Percentiles rank a stretch among this genome's conserved stretches.
Conservation (phyloP, 2,797 vertebrate genomes). For the Semaprochilodus insignis region DNA sequence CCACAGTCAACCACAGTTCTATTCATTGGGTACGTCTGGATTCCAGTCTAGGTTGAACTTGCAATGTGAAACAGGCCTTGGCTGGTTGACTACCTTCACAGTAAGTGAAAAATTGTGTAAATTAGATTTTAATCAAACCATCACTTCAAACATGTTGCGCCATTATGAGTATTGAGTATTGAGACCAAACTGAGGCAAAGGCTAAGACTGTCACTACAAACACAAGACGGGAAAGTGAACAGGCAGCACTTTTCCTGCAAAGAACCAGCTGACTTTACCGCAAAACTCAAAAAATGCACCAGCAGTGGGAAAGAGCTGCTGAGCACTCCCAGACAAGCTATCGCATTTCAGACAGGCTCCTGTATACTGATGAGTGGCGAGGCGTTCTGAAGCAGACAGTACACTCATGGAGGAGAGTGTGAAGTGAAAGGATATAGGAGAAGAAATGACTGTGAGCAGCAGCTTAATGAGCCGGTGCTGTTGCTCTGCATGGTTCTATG, state of each 20-base stretch:
- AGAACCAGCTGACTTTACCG: slow-evolving; percentile 41
- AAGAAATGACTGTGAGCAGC: slow-evolving; percentile 13
- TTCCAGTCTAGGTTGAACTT: no score
- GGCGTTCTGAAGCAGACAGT: slow-evolving; percentile 2
- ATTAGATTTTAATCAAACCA: neutral
- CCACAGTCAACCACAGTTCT: no score
- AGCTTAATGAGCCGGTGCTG: slow-evolving; percentile 25
- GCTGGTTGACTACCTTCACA: no score
- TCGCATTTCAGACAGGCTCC: slow-evolving; percentile 60
- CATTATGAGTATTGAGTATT: neutral
- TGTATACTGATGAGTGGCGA: slow-evolving; percentile 54
- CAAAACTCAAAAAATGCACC: slow-evolving; percentile 57
- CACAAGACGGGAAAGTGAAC: neutral
- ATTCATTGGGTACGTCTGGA: no score
- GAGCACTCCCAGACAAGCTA: slow-evolving; percentile 44
- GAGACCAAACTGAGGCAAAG: neutral
- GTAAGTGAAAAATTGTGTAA: no score
- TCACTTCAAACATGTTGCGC: neutral
- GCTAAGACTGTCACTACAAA: neutral
- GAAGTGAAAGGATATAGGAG: slow-evolving; percentile 16
- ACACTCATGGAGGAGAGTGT: slow-evolving; percentile 19
- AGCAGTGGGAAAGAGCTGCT: slow-evolving; percentile 48
- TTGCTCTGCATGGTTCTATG: neutral
- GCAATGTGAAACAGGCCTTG: no score
- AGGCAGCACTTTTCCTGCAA: neutral